phyloP scores from a whole-genome alignment of 2,113 vertebrate genomes.

The Pangasianodon gigas region DNA sequence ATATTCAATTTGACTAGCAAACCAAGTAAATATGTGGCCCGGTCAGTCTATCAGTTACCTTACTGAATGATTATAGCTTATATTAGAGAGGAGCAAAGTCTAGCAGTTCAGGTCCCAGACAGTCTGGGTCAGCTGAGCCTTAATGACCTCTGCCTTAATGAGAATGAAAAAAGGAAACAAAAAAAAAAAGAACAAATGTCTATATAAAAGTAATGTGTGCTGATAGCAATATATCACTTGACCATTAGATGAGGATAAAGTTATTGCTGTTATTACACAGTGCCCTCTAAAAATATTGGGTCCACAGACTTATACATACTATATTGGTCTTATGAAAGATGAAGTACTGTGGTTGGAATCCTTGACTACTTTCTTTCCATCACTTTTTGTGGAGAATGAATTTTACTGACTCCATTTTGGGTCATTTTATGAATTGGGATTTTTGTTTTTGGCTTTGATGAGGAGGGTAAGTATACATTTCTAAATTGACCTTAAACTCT shows the following conservation, averaged over 20 bases:
- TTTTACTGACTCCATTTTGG: background rate
- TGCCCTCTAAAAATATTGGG: conserved; percentile 10
- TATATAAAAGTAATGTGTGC: conserved; percentile 4
- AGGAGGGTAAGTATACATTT: background rate
- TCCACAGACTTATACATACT: background rate
- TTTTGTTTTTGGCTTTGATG: background rate
- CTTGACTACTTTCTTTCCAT: background rate
- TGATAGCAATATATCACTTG: conserved; percentile 24
- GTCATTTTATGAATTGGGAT: background rate
- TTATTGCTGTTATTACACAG: conserved; percentile 6
- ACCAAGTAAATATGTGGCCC: conserved; percentile 38
- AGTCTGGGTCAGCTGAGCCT: background rate
- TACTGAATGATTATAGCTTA: conserved; percentile 16
- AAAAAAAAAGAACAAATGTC: background rate
- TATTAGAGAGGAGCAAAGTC: conserved; percentile 21
- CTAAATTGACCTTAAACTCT: background rate
- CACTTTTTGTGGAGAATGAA: background rate
- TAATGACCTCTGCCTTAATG: conserved; percentile 38
- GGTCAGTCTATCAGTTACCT: conserved; percentile 37
- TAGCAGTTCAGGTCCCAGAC: background rate
- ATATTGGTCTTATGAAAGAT: conserved; percentile 1
- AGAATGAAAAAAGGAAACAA: background rate
- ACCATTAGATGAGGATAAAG: background rate
- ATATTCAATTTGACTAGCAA: conserved; percentile 44
- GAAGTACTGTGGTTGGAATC: background rate